These are phyloP conservation scores for Aphelinus certus DNA, from an alignment of 1,140 invertebrate genomes.

Conservation along the genomic window DNA sequence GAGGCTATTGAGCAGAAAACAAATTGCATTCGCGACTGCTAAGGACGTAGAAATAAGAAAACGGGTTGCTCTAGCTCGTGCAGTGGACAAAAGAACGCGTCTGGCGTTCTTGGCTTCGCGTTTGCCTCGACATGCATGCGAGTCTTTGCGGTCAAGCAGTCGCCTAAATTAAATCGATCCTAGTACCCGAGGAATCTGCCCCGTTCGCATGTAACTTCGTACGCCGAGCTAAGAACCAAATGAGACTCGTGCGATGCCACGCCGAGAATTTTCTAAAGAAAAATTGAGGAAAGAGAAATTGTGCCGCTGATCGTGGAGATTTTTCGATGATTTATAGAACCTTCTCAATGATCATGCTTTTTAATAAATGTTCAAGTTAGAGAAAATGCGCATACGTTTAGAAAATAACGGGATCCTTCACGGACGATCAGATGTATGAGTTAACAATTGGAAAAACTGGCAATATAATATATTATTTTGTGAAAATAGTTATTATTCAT, in stretches of 20 bases:
- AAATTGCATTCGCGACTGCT: conserved; percentile 2
- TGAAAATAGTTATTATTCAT: too few relatives aligned
- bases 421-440: too few relatives aligned
- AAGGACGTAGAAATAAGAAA: not conserved
- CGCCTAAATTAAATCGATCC: conserved; percentile 40
- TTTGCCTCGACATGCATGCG: not conserved
- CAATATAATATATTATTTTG: too few relatives aligned
- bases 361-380: too few relatives aligned
- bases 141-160: conserved; percentile 20
- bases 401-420: too few relatives aligned
- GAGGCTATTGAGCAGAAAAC: not conserved
- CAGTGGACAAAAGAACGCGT: not conserved
- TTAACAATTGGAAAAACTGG: too few relatives aligned
- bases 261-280: not conserved
- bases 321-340: too few relatives aligned
- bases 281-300: not conserved
- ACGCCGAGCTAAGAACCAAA: not conserved
- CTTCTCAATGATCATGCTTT: too few relatives aligned
- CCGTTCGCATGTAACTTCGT: conserved; percentile 24
- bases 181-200: conserved; percentile 28
- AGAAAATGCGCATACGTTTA: too few relatives aligned
- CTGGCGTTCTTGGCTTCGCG: not conserved
- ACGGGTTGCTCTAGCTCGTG: not conserved
- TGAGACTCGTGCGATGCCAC: conserved; percentile 6
- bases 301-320: too few relatives aligned